Percentiles rank a stretch among this genome's conserved stretches.
Conservation (phyloP, 1,140 invertebrate genomes). For the Trachelipus rathkii region DNA sequence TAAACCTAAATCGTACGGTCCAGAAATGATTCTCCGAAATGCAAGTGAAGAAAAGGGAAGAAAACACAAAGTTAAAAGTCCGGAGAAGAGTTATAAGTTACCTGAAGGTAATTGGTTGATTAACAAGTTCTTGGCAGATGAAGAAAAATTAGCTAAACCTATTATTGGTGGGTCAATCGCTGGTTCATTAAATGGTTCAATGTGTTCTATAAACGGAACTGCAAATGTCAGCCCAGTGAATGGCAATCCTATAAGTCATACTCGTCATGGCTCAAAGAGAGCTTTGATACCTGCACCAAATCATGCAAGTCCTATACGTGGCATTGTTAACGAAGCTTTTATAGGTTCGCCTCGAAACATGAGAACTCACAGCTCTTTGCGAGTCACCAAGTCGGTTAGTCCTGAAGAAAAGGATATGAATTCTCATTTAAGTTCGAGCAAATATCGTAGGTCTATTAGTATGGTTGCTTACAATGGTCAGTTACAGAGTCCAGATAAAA, state of each 20-base stretch:
- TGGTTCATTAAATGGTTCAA: constrained; percentile 40
- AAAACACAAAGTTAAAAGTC: constrained; percentile 34
- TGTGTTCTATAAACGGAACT: constrained; percentile 40
- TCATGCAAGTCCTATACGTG: constrained; percentile 35
- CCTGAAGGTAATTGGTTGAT: constrained; percentile 43
- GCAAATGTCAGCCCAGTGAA: constrained; percentile 36
- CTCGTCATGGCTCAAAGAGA: constrained; percentile 41
- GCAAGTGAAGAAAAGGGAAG: constrained; percentile 37
- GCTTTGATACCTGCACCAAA: constrained; percentile 37
- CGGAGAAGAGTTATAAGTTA: constrained; percentile 35
- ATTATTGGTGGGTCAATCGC: constrained; percentile 38
- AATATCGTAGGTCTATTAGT: constrained; percentile 43
- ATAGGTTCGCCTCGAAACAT: constrained; percentile 42
- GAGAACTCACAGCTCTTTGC: constrained; percentile 41
- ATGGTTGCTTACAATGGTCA: constrained; percentile 42
- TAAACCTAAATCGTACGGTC: constrained; percentile 32
- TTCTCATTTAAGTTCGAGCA: constrained; percentile 36
- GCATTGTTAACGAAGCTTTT: constrained; percentile 45
- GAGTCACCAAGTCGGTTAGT: constrained; percentile 44
- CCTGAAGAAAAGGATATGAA: constrained; percentile 36
- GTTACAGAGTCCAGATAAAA: constrained; percentile 42
- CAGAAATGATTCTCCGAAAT: constrained; percentile 35
- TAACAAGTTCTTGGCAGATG: constrained; percentile 44
- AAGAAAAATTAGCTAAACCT: constrained; percentile 43
- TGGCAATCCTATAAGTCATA: constrained; percentile 34